Conservation (phyloP, 2,888 invertebrate genomes). For the Synergus itoensis region DNA sequence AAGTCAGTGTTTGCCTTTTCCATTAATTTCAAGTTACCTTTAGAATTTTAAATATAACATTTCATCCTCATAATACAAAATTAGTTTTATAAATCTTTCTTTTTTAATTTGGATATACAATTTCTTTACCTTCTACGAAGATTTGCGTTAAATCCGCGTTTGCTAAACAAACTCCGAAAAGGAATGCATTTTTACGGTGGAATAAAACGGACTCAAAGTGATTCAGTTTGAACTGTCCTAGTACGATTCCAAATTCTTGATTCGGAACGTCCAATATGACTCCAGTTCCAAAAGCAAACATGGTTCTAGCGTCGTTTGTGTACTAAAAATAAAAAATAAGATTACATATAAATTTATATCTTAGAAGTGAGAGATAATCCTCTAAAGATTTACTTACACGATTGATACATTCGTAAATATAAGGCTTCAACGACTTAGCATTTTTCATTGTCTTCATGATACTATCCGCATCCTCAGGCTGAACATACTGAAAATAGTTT, state of each 20-base stretch:
- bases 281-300: conserved; percentile 62
- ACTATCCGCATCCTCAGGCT: not conserved
- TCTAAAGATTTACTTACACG: conserved; percentile 2
- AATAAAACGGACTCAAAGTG: conserved; percentile 63
- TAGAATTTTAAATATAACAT: too few relatives aligned
- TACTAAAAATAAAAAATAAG: conserved; percentile 56
- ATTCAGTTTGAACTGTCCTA: conserved; percentile 61
- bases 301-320: conserved; percentile 55
- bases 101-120: not conserved
- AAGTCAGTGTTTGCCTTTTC: not conserved
- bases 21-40: not conserved
- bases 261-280: conserved; percentile 58
- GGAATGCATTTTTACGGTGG: conserved; percentile 61
- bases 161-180: conserved; percentile 50
- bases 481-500: not conserved
- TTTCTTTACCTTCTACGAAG: conserved; percentile 55
- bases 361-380: not conserved
- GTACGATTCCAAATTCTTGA: conserved; percentile 64
- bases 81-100: not conserved
- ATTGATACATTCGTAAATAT: conserved; percentile 19
- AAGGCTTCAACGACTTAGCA: not conserved
- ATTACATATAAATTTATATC: not conserved
- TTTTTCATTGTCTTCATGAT: not conserved
- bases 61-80: not conserved
- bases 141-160: conserved; percentile 49